These are phyloP conservation scores for Lepidochitona cinerea DNA, from an alignment of 2,888 invertebrate genomes.

Conservation along the genomic window DNA sequence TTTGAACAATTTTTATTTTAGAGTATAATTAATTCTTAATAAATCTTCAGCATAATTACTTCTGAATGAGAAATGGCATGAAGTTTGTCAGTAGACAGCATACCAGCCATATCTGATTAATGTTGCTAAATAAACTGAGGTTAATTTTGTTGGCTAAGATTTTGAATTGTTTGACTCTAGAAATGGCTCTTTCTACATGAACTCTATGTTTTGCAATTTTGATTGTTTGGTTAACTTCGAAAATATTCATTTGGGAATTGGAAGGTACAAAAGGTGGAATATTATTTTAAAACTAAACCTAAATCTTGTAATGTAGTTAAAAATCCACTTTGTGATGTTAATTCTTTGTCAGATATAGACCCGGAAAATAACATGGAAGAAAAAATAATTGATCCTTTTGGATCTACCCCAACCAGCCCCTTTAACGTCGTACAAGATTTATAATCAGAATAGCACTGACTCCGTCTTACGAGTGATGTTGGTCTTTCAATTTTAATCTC, in stretches of 20 bases:
- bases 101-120: slow-evolving; percentile 21
- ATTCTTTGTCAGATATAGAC: slow-evolving; percentile 19
- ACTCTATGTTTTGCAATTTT: slow-evolving; percentile 19
- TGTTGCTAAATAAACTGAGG: background rate
- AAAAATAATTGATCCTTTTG: slow-evolving; percentile 26
- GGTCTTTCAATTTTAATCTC: slow-evolving; percentile 20
- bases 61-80: background rate
- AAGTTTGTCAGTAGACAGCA: slow-evolving; percentile 16
- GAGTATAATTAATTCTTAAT: too few species aligned
- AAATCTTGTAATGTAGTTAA: background rate
- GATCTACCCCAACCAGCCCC: slow-evolving; percentile 14
- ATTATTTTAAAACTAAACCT: slow-evolving; percentile 5
- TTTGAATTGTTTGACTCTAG: slow-evolving; percentile 16
- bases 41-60: too few species aligned
- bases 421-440: slow-evolving; percentile 26
- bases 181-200: slow-evolving; percentile 21
- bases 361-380: slow-evolving; percentile 19
- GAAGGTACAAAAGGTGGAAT: slow-evolving; percentile 15
- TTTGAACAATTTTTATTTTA: too few species aligned
- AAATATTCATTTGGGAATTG: background rate
- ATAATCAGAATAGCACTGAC: slow-evolving; percentile 20
- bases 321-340: slow-evolving; percentile 12
- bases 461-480: slow-evolving; percentile 8
- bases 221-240: slow-evolving; percentile 9
- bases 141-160: background rate